Evolutionary conservation across 35 echinoderm and acorn worm species (phyloP).

Genomic region (Stichopus chloronotus): DNA sequence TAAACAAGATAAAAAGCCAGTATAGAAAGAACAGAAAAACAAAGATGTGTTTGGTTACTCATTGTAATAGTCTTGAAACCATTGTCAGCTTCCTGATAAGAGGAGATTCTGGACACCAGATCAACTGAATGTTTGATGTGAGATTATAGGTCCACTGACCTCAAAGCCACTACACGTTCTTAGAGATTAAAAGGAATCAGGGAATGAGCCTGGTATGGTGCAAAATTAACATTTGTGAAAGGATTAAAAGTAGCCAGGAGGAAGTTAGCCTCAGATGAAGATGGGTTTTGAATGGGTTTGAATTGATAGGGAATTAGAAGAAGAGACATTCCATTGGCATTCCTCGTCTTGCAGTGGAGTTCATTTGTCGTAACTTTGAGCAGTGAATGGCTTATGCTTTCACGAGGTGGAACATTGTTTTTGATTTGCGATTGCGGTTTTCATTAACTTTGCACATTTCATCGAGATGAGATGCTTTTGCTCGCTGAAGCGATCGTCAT

Average conservation of each 20-base stretch:
- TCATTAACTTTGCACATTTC: background rate
- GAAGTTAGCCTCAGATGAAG: no score
- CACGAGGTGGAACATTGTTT: background rate
- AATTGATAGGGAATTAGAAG: no score
- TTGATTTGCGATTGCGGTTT: background rate
- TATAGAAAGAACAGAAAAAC: background rate
- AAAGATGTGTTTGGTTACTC: background rate
- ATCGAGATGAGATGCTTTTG: conserved; percentile 24
- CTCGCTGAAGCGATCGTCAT: conserved; percentile 18
- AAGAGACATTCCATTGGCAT: no score
- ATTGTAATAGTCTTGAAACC: background rate
- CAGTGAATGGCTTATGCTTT: background rate
- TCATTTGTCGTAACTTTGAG: no score
- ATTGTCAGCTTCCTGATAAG: background rate
- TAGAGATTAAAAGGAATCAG: background rate
- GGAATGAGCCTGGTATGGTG: no score
- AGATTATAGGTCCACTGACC: background rate
- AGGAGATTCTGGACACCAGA: background rate
- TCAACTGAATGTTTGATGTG: background rate
- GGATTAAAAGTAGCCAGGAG: no score
- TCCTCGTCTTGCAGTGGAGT: no score
- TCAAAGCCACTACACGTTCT: background rate
- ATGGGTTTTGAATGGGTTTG: no score
- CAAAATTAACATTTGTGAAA: no score
- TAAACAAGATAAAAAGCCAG: background rate